phyloP scores from a whole-genome alignment of 2,888 invertebrate genomes.

The Zygaena filipendulae region DNA sequence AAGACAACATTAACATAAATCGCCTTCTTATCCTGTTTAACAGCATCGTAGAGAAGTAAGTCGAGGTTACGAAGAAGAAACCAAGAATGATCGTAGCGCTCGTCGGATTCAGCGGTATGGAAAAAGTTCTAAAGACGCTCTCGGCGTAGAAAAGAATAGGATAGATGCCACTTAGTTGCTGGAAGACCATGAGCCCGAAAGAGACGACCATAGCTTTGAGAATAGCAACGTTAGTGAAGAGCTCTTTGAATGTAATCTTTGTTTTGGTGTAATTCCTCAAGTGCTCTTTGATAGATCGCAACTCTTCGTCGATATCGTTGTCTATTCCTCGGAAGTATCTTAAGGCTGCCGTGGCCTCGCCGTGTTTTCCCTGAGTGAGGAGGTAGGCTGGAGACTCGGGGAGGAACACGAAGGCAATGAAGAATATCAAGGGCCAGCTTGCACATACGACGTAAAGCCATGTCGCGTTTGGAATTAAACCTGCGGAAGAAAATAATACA shows the following conservation, averaged over 20 bases:
- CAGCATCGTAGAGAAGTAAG: slow-evolving; percentile 65
- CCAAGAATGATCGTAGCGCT: slow-evolving; percentile 71
- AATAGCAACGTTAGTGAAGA: slow-evolving; percentile 46
- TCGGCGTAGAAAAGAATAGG: slow-evolving; percentile 70
- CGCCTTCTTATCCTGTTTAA: slow-evolving; percentile 72
- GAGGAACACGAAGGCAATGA: slow-evolving; percentile 68
- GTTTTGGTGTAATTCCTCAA: slow-evolving; percentile 49
- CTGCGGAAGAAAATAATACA: slow-evolving; percentile 28
- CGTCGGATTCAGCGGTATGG: slow-evolving; percentile 39
- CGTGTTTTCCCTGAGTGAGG: slow-evolving; percentile 59
- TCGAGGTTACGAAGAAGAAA: slow-evolving; percentile 66
- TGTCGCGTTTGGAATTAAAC: slow-evolving; percentile 42
- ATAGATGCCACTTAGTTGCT: slow-evolving; percentile 72
- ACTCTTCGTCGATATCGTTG: slow-evolving; percentile 67
- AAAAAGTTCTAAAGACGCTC: slow-evolving; percentile 61
- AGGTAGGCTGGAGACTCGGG: slow-evolving; percentile 79
- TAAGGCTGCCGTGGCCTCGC: slow-evolving; percentile 71
- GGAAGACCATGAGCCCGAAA: slow-evolving; percentile 73
- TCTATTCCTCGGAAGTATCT: slow-evolving; percentile 71
- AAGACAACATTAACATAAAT: slow-evolving; percentile 71
- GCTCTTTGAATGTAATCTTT: slow-evolving; percentile 51
- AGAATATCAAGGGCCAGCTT: slow-evolving; percentile 49
- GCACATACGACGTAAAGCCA: slow-evolving; percentile 52
- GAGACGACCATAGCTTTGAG: slow-evolving; percentile 57
- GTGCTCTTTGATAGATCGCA: slow-evolving; percentile 54